These are phyloP conservation scores for Momotus momota DNA, from an alignment of 2,797 vertebrate genomes.

Conservation along the genomic window DNA sequence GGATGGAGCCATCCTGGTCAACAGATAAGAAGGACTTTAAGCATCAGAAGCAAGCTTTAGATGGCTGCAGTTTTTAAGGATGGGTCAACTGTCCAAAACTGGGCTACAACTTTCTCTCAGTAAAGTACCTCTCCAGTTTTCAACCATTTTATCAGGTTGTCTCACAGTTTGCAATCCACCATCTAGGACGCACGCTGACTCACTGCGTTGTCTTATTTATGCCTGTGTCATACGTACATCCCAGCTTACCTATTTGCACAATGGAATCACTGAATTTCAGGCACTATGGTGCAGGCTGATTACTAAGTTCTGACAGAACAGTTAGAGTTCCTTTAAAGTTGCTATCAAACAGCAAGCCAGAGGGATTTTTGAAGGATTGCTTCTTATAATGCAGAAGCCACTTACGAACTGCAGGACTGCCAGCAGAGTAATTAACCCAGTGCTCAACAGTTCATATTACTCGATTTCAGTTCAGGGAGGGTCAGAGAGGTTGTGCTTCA, in stretches of 20 bases:
- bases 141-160: not conserved
- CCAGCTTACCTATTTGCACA: not conserved
- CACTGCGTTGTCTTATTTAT: not conserved
- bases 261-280: not conserved
- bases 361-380: not conserved
- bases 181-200: not conserved
- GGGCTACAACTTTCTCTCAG: not conserved
- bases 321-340: not conserved
- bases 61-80: not conserved
- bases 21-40: not conserved
- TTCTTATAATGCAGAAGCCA: conserved; percentile 1
- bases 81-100: not conserved
- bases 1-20: not conserved
- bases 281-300: not conserved
- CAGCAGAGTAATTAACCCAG: conserved; percentile 16
- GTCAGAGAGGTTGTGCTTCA: not conserved
- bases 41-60: not conserved
- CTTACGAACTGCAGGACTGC: not conserved
- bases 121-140: not conserved
- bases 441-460: not conserved
- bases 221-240: not conserved
- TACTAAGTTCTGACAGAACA: not conserved
- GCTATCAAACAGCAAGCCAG: not conserved
- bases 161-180: not conserved
- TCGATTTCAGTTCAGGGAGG: not conserved